phyloP scores from a whole-genome alignment of 1,140 invertebrate species.

The Diuraphis noxia region DNA sequence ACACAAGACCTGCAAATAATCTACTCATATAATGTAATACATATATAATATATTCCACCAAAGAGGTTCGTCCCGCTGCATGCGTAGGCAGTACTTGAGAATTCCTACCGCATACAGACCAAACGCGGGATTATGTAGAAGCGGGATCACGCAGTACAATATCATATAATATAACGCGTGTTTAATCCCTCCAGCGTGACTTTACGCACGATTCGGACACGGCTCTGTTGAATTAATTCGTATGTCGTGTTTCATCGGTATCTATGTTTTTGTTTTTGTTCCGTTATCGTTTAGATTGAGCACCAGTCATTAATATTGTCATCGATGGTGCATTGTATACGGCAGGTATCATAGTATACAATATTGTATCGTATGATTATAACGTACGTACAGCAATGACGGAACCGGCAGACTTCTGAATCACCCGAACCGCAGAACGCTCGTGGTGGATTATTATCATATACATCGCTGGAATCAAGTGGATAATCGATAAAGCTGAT shows the following conservation, averaged over 20 bases:
- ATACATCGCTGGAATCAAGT: background rate
- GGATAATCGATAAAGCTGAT: background rate
- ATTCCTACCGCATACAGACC: background rate
- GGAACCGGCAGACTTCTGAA: background rate
- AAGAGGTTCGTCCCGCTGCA: background rate
- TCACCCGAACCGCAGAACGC: background rate
- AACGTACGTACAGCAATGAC: background rate
- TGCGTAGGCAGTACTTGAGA: too few relatives aligned
- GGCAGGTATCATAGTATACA: background rate
- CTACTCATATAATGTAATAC: too few relatives aligned
- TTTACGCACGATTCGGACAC: background rate
- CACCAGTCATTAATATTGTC: background rate
- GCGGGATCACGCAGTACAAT: background rate
- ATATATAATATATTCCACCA: too few relatives aligned
- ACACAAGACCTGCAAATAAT: background rate
- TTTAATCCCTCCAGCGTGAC: background rate
- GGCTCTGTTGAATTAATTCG: background rate
- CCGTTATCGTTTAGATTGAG: constrained; percentile 11
- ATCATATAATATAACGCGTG: background rate
- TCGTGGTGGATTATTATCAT: background rate
- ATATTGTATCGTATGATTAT: background rate
- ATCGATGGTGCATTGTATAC: too few relatives aligned
- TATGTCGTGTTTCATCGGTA: background rate
- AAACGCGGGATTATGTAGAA: background rate
- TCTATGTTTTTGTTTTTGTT: background rate